Conservation (phyloP, 2,797 vertebrate species). For the Gallinago stenura region DNA sequence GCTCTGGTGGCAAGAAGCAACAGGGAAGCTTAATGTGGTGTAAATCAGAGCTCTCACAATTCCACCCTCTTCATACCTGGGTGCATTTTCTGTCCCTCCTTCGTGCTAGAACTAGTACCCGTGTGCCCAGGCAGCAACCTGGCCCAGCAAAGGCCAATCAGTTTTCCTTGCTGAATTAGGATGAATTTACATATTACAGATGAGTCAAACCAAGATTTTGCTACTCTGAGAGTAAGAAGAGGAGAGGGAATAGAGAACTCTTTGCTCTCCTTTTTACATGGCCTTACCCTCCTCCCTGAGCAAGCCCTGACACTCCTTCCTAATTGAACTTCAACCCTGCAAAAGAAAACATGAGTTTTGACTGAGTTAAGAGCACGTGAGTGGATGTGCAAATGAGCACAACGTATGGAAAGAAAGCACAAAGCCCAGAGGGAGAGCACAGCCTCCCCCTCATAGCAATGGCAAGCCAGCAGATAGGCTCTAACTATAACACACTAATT, state of each 20-base stretch:
- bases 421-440: not conserved
- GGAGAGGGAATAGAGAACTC: not conserved
- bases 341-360: fast-evolving
- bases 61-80: not conserved
- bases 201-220: slow-evolving; percentile 5
- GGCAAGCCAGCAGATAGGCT: not conserved
- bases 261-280: not conserved
- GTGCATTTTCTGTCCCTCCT: not conserved
- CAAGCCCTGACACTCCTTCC: not conserved
- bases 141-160: not conserved
- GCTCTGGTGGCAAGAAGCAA: not conserved
- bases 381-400: not conserved
- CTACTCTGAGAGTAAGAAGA: not conserved
- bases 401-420: not conserved
- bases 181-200: not conserved
- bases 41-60: not conserved
- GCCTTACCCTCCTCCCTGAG: not conserved
- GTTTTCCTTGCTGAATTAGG: not conserved
- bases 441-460: not conserved
- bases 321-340: not conserved
- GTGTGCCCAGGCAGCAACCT: not conserved
- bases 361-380: not conserved
- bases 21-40: fast-evolving
- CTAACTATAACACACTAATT: not conserved
- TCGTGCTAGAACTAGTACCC: not conserved